Evolutionary conservation across 2,888 invertebrate species (phyloP).

Genomic region (Hermodice carunculata): DNA sequence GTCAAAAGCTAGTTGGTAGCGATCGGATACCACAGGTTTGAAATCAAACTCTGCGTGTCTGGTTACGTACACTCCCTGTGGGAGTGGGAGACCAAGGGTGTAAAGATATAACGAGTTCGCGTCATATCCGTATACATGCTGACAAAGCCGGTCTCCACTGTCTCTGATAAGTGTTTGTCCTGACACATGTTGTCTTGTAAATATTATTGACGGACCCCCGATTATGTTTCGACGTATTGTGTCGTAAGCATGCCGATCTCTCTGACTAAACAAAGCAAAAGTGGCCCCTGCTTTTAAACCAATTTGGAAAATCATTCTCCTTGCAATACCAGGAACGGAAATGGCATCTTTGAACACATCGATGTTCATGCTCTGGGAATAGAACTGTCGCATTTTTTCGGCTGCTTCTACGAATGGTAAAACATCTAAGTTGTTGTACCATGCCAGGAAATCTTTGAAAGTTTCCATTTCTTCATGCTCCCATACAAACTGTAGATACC

Average conservation of each 20-base stretch:
- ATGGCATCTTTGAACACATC: constrained; percentile 15
- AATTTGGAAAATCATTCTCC: background rate
- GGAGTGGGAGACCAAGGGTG: background rate
- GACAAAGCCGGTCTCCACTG: background rate
- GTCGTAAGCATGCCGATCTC: background rate
- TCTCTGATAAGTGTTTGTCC: background rate
- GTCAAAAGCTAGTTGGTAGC: background rate
- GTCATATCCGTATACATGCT: background rate
- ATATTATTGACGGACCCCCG: no score
- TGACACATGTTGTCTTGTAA: background rate
- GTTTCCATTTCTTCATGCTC: background rate
- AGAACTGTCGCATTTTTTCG: background rate
- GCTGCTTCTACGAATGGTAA: constrained; percentile 8
- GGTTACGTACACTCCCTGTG: background rate
- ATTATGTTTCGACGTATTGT: no score
- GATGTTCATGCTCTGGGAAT: background rate
- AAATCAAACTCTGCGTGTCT: background rate
- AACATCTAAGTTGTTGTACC: constrained; percentile 6
- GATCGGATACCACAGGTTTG: background rate
- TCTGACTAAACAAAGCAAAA: background rate
- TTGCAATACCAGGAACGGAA: background rate
- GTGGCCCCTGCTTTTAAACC: no score
- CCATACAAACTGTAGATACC: background rate
- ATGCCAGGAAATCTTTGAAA: background rate
- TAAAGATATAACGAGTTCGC: background rate